phyloP scores from a whole-genome alignment of 1,140 invertebrate genomes.

The Akabosia matsudoensis region DNA sequence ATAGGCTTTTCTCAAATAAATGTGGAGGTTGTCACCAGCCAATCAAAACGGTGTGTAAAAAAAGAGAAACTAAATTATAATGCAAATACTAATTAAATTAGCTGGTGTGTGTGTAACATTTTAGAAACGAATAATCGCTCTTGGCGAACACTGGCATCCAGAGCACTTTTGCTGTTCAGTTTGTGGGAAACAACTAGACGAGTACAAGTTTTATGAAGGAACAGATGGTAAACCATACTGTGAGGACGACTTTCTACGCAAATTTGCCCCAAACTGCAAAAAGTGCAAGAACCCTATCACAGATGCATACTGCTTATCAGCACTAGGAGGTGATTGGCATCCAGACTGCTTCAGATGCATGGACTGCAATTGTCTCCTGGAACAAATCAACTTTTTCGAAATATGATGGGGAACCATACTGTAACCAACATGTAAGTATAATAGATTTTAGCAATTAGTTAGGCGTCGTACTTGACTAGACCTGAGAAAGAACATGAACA shows the following conservation, averaged over 20 bases:
- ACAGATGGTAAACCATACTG: constrained; percentile 57
- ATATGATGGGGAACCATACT: constrained; percentile 51
- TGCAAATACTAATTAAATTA: background rate
- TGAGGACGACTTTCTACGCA: constrained; percentile 59
- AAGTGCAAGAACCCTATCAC: constrained; percentile 60
- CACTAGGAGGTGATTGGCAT: constrained; percentile 66
- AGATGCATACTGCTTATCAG: constrained; percentile 64
- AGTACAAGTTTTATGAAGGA: constrained; percentile 58
- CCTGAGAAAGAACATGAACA: too few relatives aligned
- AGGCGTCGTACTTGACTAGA: too few relatives aligned
- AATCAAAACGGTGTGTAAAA: constrained; percentile 27
- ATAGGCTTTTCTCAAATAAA: constrained; percentile 14
- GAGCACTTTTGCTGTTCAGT: constrained; percentile 66
- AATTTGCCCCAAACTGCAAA: constrained; percentile 66
- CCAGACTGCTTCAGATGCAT: constrained; percentile 66
- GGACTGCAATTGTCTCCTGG: constrained; percentile 55
- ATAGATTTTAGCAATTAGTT: too few relatives aligned
- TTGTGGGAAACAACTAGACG: constrained; percentile 59
- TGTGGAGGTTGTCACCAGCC: constrained; percentile 10
- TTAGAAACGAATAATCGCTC: constrained; percentile 50
- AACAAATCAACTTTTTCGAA: constrained; percentile 55
- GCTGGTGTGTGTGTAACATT: constrained; percentile 2
- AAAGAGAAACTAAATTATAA: background rate
- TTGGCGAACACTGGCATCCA: constrained; percentile 53
- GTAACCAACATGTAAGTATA: constrained; percentile 46